Evolutionary conservation across 1,140 invertebrate species (phyloP).

Genomic region (Planococcus citri): DNA sequence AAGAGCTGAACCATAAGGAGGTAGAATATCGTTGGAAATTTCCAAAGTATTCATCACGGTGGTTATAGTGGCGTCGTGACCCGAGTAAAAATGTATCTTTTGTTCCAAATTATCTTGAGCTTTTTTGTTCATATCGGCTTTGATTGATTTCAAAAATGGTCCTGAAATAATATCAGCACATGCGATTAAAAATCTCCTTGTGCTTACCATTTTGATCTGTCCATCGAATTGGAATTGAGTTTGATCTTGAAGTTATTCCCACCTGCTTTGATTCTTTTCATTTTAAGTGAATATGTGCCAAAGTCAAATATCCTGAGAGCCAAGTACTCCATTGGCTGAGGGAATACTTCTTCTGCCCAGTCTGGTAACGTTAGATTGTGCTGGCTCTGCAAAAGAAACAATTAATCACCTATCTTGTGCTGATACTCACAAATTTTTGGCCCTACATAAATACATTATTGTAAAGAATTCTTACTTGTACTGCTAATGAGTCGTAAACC

Average conservation of each 20-base stretch:
- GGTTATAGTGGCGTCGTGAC: neutral
- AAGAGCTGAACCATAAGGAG: slow-evolving; percentile 12
- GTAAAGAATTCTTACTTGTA: too few species aligned
- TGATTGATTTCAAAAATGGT: neutral
- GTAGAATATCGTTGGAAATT: neutral
- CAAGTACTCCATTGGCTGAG: slow-evolving; percentile 9
- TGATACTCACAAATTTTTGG: too few species aligned
- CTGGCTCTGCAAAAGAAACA: neutral
- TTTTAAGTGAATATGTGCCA: neutral
- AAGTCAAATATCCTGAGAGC: neutral
- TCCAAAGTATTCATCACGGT: neutral
- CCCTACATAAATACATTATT: too few species aligned
- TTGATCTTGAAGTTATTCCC: neutral
- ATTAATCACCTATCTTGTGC: neutral
- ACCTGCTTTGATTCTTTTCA: slow-evolving; percentile 13
- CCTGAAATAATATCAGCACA: neutral
- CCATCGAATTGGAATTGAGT: neutral
- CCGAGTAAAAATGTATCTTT: slow-evolving; percentile 11
- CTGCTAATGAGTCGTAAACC: slow-evolving; percentile 23
- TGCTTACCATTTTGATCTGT: neutral
- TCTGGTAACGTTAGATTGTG: slow-evolving; percentile 7
- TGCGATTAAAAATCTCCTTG: neutral
- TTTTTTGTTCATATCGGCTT: neutral
- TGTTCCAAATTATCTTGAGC: neutral
- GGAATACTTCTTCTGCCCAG: slow-evolving; percentile 16